phyloP scores from a whole-genome alignment of 2,113 vertebrate species.

The Carettochelys insculpta region DNA sequence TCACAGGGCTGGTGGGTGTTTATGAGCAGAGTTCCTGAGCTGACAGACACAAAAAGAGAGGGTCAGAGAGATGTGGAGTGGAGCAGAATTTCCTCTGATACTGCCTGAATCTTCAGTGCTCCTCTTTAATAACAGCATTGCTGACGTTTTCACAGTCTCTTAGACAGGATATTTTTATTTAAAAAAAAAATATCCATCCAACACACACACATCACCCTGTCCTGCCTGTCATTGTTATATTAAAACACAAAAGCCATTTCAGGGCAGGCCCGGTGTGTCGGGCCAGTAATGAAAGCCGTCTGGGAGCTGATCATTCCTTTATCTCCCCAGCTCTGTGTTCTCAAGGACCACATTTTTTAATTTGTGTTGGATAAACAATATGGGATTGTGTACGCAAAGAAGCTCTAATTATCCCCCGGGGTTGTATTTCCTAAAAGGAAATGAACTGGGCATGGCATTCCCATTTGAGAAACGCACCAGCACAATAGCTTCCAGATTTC shows the following conservation, averaged over 20 bases:
- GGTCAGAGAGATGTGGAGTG: not conserved
- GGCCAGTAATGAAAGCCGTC: conserved; percentile 62
- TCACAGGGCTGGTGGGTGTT: accelerated
- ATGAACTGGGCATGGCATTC: conserved; percentile 80
- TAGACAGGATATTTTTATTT: not conserved
- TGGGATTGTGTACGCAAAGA: conserved; percentile 79
- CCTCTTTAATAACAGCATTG: not conserved
- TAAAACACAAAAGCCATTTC: not conserved
- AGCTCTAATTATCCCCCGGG: conserved; percentile 83
- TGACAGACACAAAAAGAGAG: accelerated
- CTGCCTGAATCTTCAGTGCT: not conserved
- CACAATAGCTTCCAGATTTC: conserved; percentile 86
- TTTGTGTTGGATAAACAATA: conserved; percentile 87
- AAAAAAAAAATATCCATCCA: not conserved
- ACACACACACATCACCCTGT: not conserved
- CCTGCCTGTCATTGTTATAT: conserved; percentile 4
- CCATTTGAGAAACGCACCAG: conserved; percentile 66
- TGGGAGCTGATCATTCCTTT: conserved; percentile 50
- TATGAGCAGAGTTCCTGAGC: accelerated
- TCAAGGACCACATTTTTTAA: conserved; percentile 80
- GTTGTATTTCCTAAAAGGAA: conserved; percentile 87
- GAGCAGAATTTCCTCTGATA: not conserved
- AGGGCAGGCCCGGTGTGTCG: not conserved
- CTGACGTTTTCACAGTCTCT: not conserved
- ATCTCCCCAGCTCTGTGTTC: conserved; percentile 68